Percentiles rank a stretch among this genome's conserved stretches.
Evolutionary conservation across 2,888 invertebrate genomes (phyloP).

Genomic region (Rotaria macrura): DNA sequence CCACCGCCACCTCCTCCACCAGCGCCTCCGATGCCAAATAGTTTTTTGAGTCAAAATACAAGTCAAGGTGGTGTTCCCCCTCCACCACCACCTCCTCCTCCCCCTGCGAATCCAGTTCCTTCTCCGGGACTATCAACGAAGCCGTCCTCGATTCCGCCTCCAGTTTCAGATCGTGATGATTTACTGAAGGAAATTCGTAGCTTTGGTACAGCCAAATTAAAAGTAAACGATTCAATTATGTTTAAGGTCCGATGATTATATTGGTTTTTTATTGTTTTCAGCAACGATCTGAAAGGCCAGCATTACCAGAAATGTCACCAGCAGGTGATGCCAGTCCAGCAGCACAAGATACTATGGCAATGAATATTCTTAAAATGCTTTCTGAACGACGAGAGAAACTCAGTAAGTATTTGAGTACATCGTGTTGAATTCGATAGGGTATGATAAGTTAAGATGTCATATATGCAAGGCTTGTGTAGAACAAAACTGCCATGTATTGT

Average conservation of each 20-base stretch:
- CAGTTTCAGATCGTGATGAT: not conserved
- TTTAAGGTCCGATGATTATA: not conserved
- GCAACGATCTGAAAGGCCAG: not conserved
- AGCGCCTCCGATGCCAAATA: not conserved
- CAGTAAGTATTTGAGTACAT: not conserved
- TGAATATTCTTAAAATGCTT: not conserved
- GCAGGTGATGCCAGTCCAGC: not conserved
- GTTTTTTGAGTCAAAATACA: not conserved
- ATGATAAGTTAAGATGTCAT: too few relatives aligned
- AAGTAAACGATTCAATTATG: not conserved
- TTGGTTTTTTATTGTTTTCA: not conserved
- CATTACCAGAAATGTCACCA: not conserved
- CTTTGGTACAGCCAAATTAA: not conserved
- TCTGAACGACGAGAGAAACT: not conserved
- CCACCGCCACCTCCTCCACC: not conserved
- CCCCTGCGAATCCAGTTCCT: not conserved
- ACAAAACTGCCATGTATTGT: too few relatives aligned
- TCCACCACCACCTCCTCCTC: not conserved
- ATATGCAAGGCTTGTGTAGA: too few relatives aligned
- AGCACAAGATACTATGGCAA: not conserved
- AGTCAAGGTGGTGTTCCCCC: not conserved
- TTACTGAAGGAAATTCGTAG: not conserved
- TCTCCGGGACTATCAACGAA: not conserved
- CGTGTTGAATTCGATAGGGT: too few relatives aligned
- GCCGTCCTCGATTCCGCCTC: not conserved